Evolutionary conservation across 2,888 invertebrate genomes (phyloP).

Genomic region (Ommatoiulus sabulosus): DNA sequence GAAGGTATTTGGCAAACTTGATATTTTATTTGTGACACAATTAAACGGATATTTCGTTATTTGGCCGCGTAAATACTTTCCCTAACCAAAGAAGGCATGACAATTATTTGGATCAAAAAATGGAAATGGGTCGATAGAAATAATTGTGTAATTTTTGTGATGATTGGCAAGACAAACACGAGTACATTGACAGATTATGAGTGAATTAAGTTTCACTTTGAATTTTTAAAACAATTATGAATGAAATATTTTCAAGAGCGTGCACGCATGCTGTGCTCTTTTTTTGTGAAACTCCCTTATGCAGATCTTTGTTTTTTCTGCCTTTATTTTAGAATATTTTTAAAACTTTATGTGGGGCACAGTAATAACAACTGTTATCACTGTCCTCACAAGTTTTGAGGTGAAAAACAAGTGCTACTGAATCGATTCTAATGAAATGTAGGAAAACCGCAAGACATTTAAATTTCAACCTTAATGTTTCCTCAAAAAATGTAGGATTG

Average conservation of each 20-base stretch:
- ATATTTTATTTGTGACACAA: slow-evolving; percentile 26
- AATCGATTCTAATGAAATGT: not conserved
- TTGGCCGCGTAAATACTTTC: not conserved
- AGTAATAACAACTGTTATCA: not conserved
- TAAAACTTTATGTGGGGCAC: not conserved
- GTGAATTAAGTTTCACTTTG: not conserved
- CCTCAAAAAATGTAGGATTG: not conserved
- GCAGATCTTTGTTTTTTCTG: not conserved
- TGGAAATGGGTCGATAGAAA: slow-evolving; percentile 36
- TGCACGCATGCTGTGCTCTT: not conserved
- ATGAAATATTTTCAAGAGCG: slow-evolving; percentile 23
- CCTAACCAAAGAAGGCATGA: slow-evolving; percentile 37
- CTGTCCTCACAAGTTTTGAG: not conserved
- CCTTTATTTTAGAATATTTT: not conserved
- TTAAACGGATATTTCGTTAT: not conserved
- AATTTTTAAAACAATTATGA: slow-evolving; percentile 35
- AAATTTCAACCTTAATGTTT: not conserved
- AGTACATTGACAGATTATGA: slow-evolving; percentile 12
- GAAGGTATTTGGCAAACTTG: not conserved
- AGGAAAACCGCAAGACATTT: not conserved
- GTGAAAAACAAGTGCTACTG: not conserved
- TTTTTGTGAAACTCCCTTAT: not conserved
- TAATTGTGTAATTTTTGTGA: slow-evolving; percentile 22
- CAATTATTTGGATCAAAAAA: slow-evolving; percentile 49
- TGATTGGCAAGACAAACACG: slow-evolving; percentile 46